Base-by-base conservation (phyloP, 35 echinoderm and acorn worm species). In the Acanthaster planci region DNA sequence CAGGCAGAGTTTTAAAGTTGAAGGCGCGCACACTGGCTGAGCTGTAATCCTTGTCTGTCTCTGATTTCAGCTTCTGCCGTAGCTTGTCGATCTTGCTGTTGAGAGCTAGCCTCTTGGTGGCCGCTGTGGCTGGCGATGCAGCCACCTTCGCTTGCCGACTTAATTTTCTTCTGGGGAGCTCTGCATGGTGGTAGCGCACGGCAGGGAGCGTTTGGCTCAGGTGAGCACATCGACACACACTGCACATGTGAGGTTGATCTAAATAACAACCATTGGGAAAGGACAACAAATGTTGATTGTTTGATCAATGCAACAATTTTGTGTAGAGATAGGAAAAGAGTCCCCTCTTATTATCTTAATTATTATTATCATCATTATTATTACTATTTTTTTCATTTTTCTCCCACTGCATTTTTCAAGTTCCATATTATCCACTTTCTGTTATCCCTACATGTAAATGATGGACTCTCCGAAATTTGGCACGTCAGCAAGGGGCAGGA, bases 51-150 rank as follows among this genome's bases (percentile, higher is more conserved):
- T 29, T 10, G 23, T 26, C 15, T 8, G 64, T 10, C 64, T 29
- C 64, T 29, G 1, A 19, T 29, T 72, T 72, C 14, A 72, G 26
- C 29, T 34, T 72, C 29, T 72, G 26, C 23, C 64, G 22, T 26
- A 72, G 23, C n/a, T 31, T 26, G 26, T 72, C 64, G 23, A 72
- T 72, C 64, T 72, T 72, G 64, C 64, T 72, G 64, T 72, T 72
- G 64, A 72, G 64, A 34, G 64, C 64, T 12, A 31, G 64, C 34
- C 64, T 26, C 23, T 72, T 72, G 1, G 64, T 72, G 64, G 64
- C 64, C 0, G 64, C 64, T 10, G 64, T 72, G 64, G 14, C 34
- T 26, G 64, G 64, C 14, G 64, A 72, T 30, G 30, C 30, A 26
- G 64, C 23, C 9, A 9, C 30, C 64, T 72, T 72, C 18, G 26